Evolutionary conservation across 2,888 invertebrate species (phyloP), one percentile per base, ranked within the genome.

Genomic region (Hydriomena furcata): DNA sequence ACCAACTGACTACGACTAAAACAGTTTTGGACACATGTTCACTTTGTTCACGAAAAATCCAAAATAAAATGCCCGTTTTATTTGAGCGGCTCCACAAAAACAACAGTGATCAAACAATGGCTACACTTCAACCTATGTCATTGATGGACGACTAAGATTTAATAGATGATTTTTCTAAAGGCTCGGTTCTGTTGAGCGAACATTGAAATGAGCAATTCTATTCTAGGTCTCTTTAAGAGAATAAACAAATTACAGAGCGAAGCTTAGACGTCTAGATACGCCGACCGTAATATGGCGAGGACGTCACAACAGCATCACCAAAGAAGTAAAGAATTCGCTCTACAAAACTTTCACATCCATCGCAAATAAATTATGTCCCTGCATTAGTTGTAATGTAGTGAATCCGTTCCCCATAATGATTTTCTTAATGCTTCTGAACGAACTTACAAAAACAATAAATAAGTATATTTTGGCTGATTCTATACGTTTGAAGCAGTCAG

Each of bases 111-210:
- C 27, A 60, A 60, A 56, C 42, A 44, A 49, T 58, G 54, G 55
- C 53, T 25, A 42, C 40, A 36, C 49, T 36, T 61, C 51, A 55
- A 57, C 59, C 52, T 52, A 44, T 65, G 65, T 66, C 69, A 71
- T 58, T 71, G 75, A 71, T 71, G 55, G 65, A 71, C 67, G 65
- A 28, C 7, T 34, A 11, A 68, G 68, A 78, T 82, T 81, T 73
- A 76, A 79, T 78, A 77, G 72, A 76, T 72, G 76, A 81, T 79
- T 84, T 82, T 84, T 83, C 76, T 80, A 40, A 44, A 51, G 50
- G 8, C 21, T 13, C 27, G 10, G 34, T 43, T 35, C 27, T n/a
- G n/a, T 2, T n/a, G 5, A 11, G 28, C 1, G 21, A 40, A 30
- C 21, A 20, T 38, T 13, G 17, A 38, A 17, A 17, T 25, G 31